These are phyloP conservation scores for Dipodomys spectabilis DNA, from an alignment of 2,113 vertebrate genomes.

Conservation along the genomic window DNA sequence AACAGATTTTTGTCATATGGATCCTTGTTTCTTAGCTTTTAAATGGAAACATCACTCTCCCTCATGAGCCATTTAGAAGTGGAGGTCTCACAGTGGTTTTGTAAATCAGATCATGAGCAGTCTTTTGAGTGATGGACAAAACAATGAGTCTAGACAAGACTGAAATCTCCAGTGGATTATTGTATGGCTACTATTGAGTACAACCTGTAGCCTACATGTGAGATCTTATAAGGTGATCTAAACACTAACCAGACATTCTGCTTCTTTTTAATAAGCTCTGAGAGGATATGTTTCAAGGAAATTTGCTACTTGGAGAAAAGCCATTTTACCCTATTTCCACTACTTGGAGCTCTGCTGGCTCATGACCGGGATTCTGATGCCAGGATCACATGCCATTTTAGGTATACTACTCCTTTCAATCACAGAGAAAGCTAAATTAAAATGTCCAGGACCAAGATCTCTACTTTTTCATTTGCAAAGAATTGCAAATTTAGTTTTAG, in stretches of 20 bases:
- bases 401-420: slow-evolving; percentile 65
- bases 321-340: neutral
- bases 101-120: slow-evolving; percentile 42
- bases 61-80: neutral
- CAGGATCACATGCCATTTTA: slow-evolving; percentile 24
- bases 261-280: slow-evolving; percentile 79
- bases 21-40: slow-evolving; percentile 1
- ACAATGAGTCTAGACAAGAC: slow-evolving; percentile 75
- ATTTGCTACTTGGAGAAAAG: slow-evolving; percentile 83
- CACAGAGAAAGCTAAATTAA: slow-evolving; percentile 63
- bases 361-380: slow-evolving; percentile 62
- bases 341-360: slow-evolving; percentile 78
- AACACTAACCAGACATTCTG: slow-evolving; percentile 85
- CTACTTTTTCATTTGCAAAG: slow-evolving; percentile 55
- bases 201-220: slow-evolving; percentile 68
- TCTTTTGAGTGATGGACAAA: slow-evolving; percentile 70
- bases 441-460: slow-evolving; percentile 8
- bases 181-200: slow-evolving; percentile 74
- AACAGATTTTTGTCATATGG: neutral
- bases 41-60: neutral
- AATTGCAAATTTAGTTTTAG: neutral
- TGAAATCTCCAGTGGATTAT: slow-evolving; percentile 64
- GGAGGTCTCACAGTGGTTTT: neutral
- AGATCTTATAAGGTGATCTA: slow-evolving; percentile 82
- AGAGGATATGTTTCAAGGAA: slow-evolving; percentile 81